A percentile compares a stretch with the other conserved stretches of the same genome.
Conservation (phyloP, 1,140 invertebrate genomes). For the Papilio polytes region DNA sequence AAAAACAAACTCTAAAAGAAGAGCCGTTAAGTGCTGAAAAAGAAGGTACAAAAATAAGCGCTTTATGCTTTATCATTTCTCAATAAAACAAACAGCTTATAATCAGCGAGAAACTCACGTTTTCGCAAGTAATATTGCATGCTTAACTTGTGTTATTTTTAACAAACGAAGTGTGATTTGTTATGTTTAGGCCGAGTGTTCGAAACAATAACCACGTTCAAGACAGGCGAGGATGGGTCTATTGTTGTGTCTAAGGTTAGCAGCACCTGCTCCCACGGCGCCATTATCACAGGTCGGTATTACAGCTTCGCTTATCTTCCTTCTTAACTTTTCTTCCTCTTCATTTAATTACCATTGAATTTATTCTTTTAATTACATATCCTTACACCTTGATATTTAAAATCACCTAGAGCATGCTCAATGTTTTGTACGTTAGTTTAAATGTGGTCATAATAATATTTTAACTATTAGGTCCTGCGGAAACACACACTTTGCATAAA, state of each 20-base stretch:
- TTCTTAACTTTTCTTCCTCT: constrained; percentile 48
- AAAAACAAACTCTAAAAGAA: constrained; percentile 70
- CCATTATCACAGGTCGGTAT: constrained; percentile 86
- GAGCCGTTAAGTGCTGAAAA: constrained; percentile 79
- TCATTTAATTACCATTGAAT: constrained; percentile 34
- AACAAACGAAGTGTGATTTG: constrained; percentile 80
- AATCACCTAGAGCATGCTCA: constrained; percentile 56
- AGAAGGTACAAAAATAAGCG: constrained; percentile 76
- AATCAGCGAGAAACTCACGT: constrained; percentile 62
- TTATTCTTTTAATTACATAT: neutral
- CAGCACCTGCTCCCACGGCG: constrained; percentile 85
- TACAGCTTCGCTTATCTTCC: constrained; percentile 67
- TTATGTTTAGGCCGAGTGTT: constrained; percentile 83
- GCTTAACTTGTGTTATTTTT: constrained; percentile 76
- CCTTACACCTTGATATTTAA: constrained; percentile 25
- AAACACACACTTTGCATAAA: constrained; percentile 87
- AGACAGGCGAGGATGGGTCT: constrained; percentile 84
- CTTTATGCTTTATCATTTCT: constrained; percentile 71
- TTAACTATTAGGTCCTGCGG: constrained; percentile 86
- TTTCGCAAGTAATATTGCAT: constrained; percentile 74
- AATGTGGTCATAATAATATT: constrained; percentile 76
- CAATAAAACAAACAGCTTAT: constrained; percentile 74
- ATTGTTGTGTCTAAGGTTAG: constrained; percentile 86
- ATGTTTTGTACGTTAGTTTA: constrained; percentile 49
- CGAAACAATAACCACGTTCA: constrained; percentile 86